A percentile compares a stretch with the other conserved stretches of the same genome.
phyloP scores from a whole-genome alignment of 2,888 invertebrate species.

The Amphimallon solstitiale region DNA sequence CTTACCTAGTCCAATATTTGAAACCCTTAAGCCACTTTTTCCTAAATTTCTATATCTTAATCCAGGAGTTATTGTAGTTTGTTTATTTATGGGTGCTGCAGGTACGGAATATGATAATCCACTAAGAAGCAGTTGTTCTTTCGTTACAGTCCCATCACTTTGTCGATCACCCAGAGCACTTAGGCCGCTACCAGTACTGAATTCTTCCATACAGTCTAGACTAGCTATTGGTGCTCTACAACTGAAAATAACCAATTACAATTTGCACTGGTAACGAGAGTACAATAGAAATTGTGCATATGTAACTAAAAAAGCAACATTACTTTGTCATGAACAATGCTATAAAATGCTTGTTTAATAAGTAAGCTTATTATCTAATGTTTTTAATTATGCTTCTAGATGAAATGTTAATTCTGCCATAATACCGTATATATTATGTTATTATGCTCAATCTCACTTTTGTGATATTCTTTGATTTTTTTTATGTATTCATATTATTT shows the following conservation, averaged over 20 bases:
- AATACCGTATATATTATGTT: no score
- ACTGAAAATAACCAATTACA: constrained; percentile 64
- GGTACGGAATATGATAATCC: constrained; percentile 58
- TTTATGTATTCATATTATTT: no score
- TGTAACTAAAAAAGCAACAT: no score
- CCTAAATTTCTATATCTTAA: constrained; percentile 92
- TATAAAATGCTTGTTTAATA: no score
- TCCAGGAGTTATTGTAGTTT: constrained; percentile 80
- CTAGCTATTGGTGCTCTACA: constrained; percentile 93
- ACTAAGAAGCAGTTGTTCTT: constrained; percentile 67
- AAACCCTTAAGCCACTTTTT: constrained; percentile 93
- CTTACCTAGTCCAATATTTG: constrained; percentile 89
- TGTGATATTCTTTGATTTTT: no score
- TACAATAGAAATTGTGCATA: no score
- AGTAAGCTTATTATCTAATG: no score
- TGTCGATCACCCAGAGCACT: constrained; percentile 63
- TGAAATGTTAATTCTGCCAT: no score
- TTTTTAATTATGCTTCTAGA: no score
- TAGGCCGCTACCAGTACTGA: constrained; percentile 73
- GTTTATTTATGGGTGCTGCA: constrained; percentile 65
- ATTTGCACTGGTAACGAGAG: neutral
- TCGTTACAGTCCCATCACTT: constrained; percentile 65
- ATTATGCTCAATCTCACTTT: no score
- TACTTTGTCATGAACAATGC: no score
- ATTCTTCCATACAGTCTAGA: constrained; percentile 94